Evolutionary conservation across 2,113 vertebrate genomes (phyloP), one percentile per base, ranked within the genome.

Genomic region (Benitochromis conjunctus): DNA sequence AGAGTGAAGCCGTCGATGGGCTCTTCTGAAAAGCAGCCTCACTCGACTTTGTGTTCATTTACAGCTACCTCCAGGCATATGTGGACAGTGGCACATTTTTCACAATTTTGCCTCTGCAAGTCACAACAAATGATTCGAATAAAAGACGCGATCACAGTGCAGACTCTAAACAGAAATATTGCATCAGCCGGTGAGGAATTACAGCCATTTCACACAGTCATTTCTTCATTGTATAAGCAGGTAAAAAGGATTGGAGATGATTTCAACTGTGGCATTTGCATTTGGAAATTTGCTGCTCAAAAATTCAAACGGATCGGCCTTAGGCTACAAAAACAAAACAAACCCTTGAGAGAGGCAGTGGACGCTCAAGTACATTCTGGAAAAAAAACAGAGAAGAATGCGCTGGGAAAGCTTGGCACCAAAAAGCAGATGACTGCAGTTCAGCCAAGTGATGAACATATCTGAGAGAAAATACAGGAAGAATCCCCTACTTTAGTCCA

Each of bases 21-120:
- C 71, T 90, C 91, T 94, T 91, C 62, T 88, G 83, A 91, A 83
- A 86, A 85, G 89, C 84, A 86, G 92, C 90, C 84, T 90, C 57
- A 34, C 81, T 77, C 81, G 34, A 77, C 46, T 79, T 85, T 80
- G 14, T 58, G 41, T 81, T 10, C 84, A 64, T 38, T 66, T 71
- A 60, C 71, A 76, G 26, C 34, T 76, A 76, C 46, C 24, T 31
- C 26, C 26, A 53, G 26, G 48, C 26, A 53, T 34, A 53, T n/a
- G 29, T 31, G 71, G 71, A 76, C 71, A 9, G 71, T n/a, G 71
- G 46, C 46, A 76, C 46, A 76, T 31, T 53, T 53, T 53, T 51
- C 71, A 76, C 46, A 76, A 74, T 74, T 46, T 48, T 74, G 69
- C 26, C 43, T 76, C 26, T 53, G 26, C 18, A 26, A 51, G 71